A percentile compares a stretch with the other conserved stretches of the same genome.
phyloP scores from a whole-genome alignment of 2,888 invertebrate genomes.

The Marronus borbonicus region DNA sequence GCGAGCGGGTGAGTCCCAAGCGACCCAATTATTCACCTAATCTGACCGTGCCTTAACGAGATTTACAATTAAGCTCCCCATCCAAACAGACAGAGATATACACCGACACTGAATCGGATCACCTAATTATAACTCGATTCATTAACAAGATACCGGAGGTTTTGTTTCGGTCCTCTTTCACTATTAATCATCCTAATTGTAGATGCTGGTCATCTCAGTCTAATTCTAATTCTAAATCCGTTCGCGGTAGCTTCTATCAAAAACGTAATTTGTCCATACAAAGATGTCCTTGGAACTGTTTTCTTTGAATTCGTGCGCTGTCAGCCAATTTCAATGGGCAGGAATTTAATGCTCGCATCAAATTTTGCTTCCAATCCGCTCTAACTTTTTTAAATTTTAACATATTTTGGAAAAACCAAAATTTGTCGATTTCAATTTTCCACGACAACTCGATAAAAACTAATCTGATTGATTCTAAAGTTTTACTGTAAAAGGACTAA shows the following conservation, averaged over 20 bases:
- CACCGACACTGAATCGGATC: slow-evolving; percentile 45
- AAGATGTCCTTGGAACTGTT: no score
- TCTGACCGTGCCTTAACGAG: slow-evolving; percentile 49
- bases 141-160: slow-evolving; percentile 47
- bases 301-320: no score
- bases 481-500: no score
- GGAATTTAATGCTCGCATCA: no score
- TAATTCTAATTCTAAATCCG: neutral
- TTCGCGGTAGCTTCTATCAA: neutral
- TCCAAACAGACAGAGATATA: slow-evolving; percentile 43
- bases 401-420: no score
- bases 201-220: slow-evolving; percentile 30
- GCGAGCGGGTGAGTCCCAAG: slow-evolving; percentile 29
- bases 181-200: slow-evolving; percentile 41
- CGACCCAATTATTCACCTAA: slow-evolving; percentile 49
- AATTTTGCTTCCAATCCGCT: no score
- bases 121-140: slow-evolving; percentile 49
- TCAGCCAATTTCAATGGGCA: no score
- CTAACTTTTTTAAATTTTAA: no score
- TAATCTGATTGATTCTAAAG: no score
- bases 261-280: slow-evolving; percentile 11
- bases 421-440: no score
- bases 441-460: no score
- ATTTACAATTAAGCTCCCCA: slow-evolving; percentile 49
- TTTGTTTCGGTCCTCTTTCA: slow-evolving; percentile 41